Base-by-base conservation (phyloP, 2,888 invertebrate species). In the Helicoverpa assulta region DNA sequence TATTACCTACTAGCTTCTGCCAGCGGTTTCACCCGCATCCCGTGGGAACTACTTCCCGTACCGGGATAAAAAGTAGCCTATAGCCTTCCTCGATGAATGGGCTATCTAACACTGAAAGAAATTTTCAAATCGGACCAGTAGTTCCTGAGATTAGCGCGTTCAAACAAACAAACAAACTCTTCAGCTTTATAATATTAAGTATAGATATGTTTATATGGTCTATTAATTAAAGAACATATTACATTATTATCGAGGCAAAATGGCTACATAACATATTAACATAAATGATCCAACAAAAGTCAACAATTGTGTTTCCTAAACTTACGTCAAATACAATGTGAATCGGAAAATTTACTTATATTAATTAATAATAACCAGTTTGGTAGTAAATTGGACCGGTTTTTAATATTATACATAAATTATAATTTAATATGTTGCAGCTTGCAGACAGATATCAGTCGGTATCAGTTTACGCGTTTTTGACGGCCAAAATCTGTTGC, bases 311-410 rank as follows among this genome's bases (percentile, higher is more conserved):
- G 66, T 69, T 73, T 18, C 51, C 26, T 47, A 57, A 65, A 57
- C 12, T 5, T 62, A 50, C 52, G 18, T 65, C 18, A 54, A 51
- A 65, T 43, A 55, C 18, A 69, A 61, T 62, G 68, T 56, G 10
- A 53, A 58, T 69, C 37, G 68, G 65, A 75, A 80, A 75, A 75
- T 70, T 78, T 80, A 26, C 69, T 47, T 60, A 63, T 62, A 58
- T 65, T 67, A 80, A 71, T 80, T 69, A 74, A 14, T 18, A 54
- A 59, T 8, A 52, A 75, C 75, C 59, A 57, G 77, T 73, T 57
- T 66, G 47, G 33, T 40, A 62, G 54, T 65, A 62, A 65, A 76
- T 53, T 59, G 57, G 47, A 65, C 76, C 21, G 73, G 69, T 73
- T 56, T 5, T 16, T 21, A 55, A 64, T 51, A 65, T 50, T n/a